Conservation (phyloP, 2,113 vertebrate species). For the Catharus bicknelli region DNA sequence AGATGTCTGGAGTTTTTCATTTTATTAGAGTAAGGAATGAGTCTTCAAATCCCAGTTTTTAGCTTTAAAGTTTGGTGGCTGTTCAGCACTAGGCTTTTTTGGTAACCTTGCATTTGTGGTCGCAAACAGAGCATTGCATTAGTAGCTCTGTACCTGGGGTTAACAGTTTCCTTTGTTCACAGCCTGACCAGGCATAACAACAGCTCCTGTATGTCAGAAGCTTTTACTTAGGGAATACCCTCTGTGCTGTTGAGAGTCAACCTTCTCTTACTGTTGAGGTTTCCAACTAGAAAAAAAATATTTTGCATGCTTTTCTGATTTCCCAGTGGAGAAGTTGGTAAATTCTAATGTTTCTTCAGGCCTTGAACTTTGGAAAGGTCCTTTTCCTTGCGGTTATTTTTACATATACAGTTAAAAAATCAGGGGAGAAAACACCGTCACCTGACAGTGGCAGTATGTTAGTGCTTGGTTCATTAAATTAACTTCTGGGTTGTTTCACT, state of each 20-base stretch:
- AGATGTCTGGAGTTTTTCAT: background rate
- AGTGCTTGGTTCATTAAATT: rapidly evolving
- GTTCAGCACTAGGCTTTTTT: background rate
- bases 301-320: background rate
- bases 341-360: background rate
- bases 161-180: background rate
- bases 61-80: background rate
- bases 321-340: background rate
- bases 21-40: background rate
- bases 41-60: background rate
- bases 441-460: no score
- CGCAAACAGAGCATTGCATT: background rate
- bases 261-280: background rate
- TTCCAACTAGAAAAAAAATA: background rate
- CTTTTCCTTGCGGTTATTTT: background rate
- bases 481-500: background rate
- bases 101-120: background rate
- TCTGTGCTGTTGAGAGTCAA: background rate
- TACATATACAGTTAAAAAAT: background rate
- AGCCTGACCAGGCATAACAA: background rate
- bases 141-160: background rate
- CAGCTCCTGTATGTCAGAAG: background rate
- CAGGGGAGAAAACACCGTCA: background rate
- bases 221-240: background rate
- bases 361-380: background rate